Conservation (phyloP, 2,888 invertebrate species). For the Dastarcus helophoroides region DNA sequence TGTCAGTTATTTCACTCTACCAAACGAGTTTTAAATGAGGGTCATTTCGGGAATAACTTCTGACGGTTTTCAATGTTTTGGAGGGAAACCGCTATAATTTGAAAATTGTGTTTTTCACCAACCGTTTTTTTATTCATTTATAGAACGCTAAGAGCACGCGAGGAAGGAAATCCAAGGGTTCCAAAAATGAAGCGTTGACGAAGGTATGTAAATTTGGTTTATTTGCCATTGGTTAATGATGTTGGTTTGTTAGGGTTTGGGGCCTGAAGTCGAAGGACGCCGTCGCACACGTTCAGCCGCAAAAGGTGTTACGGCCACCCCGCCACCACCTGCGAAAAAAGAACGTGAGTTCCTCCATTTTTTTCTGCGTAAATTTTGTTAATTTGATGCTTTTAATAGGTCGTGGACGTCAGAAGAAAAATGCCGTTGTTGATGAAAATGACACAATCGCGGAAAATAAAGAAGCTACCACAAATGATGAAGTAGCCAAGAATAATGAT, state of each 20-base stretch:
- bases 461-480: conserved; percentile 25
- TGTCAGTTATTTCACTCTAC: conserved; percentile 21
- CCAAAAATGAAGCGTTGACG: conserved; percentile 39
- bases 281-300: conserved; percentile 46
- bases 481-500: conserved; percentile 26
- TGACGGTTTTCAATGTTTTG: conserved; percentile 28
- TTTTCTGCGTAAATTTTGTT: background rate
- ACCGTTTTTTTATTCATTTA: conserved; percentile 15
- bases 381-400: conserved; percentile 16
- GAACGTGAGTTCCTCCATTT: conserved; percentile 37
- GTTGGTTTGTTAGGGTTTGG: conserved; percentile 34
- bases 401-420: conserved; percentile 32
- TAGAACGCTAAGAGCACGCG: conserved; percentile 36
- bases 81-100: conserved; percentile 31
- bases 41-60: conserved; percentile 21
- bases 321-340: conserved; percentile 43
- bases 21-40: conserved; percentile 18
- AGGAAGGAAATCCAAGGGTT: conserved; percentile 39
- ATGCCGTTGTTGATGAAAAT: conserved; percentile 26
- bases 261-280: conserved; percentile 43
- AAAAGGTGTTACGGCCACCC: conserved; percentile 41
- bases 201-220: conserved; percentile 32
- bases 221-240: conserved; percentile 2
- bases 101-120: conserved; percentile 11
- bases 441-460: conserved; percentile 32